Percentiles rank a stretch among this genome's conserved stretches.
Evolutionary conservation across 2,888 invertebrate species (phyloP).

Genomic region (Macrophya alboannulata): DNA sequence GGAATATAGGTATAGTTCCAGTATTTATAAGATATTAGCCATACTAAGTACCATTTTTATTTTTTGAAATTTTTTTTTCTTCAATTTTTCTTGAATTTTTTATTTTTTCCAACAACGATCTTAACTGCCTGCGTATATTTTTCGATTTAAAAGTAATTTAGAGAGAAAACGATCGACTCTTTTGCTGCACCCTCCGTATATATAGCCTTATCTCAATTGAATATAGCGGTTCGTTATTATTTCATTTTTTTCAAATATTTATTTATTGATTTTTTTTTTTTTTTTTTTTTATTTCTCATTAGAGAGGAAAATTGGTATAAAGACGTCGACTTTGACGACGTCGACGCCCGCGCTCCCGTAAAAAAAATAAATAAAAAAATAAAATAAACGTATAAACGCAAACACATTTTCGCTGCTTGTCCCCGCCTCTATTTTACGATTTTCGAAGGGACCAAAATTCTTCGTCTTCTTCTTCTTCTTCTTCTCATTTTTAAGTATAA

Average conservation of each 20-base stretch:
- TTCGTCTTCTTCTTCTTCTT: no score
- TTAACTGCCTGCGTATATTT: background rate
- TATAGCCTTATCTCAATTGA: background rate
- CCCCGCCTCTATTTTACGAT: background rate
- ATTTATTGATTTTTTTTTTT: background rate
- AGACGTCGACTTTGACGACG: no score
- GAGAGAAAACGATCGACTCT: background rate
- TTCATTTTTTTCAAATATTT: background rate
- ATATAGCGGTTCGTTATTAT: background rate
- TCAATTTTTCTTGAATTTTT: background rate
- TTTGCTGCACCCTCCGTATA: background rate
- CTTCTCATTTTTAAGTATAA: no score
- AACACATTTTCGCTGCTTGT: background rate
- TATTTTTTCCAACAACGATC: background rate
- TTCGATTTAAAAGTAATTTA: slow-evolving; percentile 3
- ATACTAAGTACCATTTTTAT: no score
- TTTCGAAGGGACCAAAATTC: background rate
- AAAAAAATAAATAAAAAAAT: no score
- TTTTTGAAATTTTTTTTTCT: no score
- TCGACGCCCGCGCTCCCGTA: no score
- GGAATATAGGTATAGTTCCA: background rate
- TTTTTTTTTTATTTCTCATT: background rate
- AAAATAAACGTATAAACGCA: no score
- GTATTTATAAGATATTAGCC: no score
- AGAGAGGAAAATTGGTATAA: background rate